A percentile compares a stretch with the other conserved stretches of the same genome.
Conservation (phyloP, 2,113 vertebrate genomes). For the Microcebus jonahi region DNA sequence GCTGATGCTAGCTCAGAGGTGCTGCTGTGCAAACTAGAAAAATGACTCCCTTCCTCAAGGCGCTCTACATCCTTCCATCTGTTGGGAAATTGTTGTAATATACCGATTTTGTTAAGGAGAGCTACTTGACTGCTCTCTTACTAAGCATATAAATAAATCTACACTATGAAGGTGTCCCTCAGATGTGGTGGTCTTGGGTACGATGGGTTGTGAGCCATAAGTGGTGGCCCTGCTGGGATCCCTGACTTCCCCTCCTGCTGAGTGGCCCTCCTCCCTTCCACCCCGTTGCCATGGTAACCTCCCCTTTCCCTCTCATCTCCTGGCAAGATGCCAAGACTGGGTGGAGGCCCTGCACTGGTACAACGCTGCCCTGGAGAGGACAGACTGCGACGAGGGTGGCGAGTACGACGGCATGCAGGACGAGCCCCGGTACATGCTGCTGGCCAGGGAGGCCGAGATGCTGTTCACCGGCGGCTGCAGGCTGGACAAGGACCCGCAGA, state of each 20-base stretch:
- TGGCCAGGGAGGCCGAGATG: constrained; percentile 96
- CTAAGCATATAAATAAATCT: not conserved
- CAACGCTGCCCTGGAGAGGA: constrained; percentile 90
- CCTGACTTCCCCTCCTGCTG: not conserved
- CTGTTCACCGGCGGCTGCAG: constrained; percentile 88
- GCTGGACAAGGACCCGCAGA: constrained; percentile 89
- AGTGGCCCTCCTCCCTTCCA: not conserved
- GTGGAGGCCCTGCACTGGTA: constrained; percentile 93
- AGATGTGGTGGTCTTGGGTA: not conserved
- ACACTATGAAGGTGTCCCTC: not conserved
- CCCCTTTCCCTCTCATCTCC: not conserved
- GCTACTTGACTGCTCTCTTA: not conserved
- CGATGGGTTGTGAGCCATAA: not conserved
- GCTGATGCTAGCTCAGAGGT: not conserved
- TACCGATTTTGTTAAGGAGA: not conserved
- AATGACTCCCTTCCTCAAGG: not conserved
- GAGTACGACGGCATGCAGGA: constrained; percentile 96
- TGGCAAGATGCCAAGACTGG: constrained; percentile 91
- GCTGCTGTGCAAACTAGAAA: not conserved
- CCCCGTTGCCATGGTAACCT: not conserved
- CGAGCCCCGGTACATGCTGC: constrained; percentile 92
- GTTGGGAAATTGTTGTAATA: not conserved
- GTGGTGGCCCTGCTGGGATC: not conserved
- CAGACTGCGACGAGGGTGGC: constrained; percentile 94
- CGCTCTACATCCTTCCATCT: not conserved